Conservation (phyloP, 2,888 invertebrate genomes). For the Drosophila paracracens region DNA sequence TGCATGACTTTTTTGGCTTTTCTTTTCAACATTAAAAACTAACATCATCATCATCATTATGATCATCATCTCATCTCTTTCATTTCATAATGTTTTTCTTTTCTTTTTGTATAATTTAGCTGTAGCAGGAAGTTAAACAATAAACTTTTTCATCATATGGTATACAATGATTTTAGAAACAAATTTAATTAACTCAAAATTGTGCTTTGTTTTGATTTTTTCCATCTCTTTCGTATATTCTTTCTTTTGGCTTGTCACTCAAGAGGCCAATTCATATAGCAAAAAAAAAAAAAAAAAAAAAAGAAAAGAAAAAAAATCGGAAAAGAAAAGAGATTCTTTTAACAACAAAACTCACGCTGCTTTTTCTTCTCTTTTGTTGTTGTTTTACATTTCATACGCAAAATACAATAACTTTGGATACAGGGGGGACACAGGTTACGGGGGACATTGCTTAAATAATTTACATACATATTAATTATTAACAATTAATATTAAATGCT, state of each 20-base stretch:
- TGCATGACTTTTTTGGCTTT: slow-evolving; percentile 79
- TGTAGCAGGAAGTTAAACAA: slow-evolving; percentile 64
- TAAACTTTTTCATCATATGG: slow-evolving; percentile 34
- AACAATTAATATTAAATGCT: slow-evolving; percentile 80
- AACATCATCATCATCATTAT: slow-evolving; percentile 42
- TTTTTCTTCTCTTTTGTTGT: slow-evolving; percentile 26
- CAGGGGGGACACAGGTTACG: slow-evolving; percentile 11
- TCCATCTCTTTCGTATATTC: neutral
- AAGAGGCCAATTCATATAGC: slow-evolving; percentile 58
- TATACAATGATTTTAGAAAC: slow-evolving; percentile 28
- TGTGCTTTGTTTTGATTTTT: slow-evolving; percentile 31
- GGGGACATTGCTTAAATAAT: slow-evolving; percentile 67
- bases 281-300: slow-evolving; percentile 35
- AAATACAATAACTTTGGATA: slow-evolving; percentile 74
- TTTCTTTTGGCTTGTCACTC: slow-evolving; percentile 55
- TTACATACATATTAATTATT: slow-evolving; percentile 76
- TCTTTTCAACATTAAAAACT: slow-evolving; percentile 75
- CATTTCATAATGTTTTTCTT: slow-evolving; percentile 21
- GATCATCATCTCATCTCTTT: slow-evolving; percentile 13
- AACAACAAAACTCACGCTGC: slow-evolving; percentile 77
- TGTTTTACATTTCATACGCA: slow-evolving; percentile 48
- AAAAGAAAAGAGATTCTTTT: slow-evolving; percentile 32
- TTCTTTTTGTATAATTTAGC: slow-evolving; percentile 49
- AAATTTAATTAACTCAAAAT: slow-evolving; percentile 32
- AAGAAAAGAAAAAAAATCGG: slow-evolving; percentile 12